Base-by-base conservation (phyloP, 2,113 vertebrate genomes). In the Sylvilagus bachmani region DNA sequence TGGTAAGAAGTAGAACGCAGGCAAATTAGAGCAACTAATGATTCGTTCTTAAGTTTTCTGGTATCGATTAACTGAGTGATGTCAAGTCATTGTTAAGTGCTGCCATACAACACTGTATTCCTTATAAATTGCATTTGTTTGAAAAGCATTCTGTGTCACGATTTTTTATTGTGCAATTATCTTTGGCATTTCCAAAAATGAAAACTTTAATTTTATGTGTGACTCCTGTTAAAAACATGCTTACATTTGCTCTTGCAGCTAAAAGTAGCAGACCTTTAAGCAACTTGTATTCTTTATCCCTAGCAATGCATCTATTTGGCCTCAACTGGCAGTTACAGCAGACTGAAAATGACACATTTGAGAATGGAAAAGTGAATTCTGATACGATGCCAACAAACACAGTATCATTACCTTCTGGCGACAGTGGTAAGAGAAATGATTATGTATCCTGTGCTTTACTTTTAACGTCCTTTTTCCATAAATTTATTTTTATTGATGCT, bases 251-350 rank as follows among this genome's bases (percentile, higher is more conserved):
- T 67, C 13, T 82, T 84, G 53, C 62, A 94, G 86, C 91, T 94
- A 38, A 90, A 81, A 97, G 89, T 90, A 94, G 94, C 93, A 95
- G 96, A 95, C 94, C 96, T 86, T 91, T 97, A 94, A 97, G 93
- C 88, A 74, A 94, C 79, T 27, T 97, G n/a, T 98, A 49, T 98
- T 97, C 95, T 98, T 98, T 96, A 96, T 95, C 96, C 97, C 51
- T 94, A 99, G 99, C 99, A 96, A 99, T 99, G 99, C 99, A 99
- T 98, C 99, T 99, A 33, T 99, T 99, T 98, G 99, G 99, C 98
- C 99, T 99, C 98, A 99, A 99, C 96, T 99, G 99, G 99, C 99
- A 99, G 98, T 98, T 99, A 86, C 99, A 99, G 97, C 99, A 99
- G 98, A 99, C 99, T 95, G 99, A 99, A 98, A 99, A 99, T 97